Base-by-base conservation (phyloP, 2,797 vertebrate species). In the Pipistrellus pipistrellus region DNA sequence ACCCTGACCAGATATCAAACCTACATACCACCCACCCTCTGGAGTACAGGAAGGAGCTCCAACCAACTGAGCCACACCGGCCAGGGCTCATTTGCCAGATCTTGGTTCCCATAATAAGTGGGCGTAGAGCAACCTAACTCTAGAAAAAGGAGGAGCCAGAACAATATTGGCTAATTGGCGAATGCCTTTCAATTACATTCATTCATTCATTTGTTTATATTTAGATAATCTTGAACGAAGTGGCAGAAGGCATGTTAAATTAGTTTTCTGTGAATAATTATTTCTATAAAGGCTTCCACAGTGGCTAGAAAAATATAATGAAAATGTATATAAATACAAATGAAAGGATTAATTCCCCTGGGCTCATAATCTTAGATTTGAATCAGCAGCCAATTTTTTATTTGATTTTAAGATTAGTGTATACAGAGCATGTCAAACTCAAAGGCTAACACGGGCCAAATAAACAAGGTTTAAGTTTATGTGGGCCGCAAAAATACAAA, bases 211-310 rank as follows among this genome's bases (percentile, higher is more conserved):
- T 75, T 35, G 8, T 77, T 88, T 91, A 44, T 21, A 71, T 76
- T 90, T 95, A 72, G 38, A 62, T 35, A 83, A 51, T 55, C 59
- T 75, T 88, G 71, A 72, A n/a, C 21, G 35, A 62, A 92, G 48
- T 30, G 25, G 48, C 38, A 11, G 41, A 41, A 82, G 8, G 11
- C 59, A 55, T 53, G 41, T 35, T 3, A 41, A 53, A 80, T 30
- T 80, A 35, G 21, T 84, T 94, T 55, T 72, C 20, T n/a, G 7
- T 76, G 38, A 82, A 66, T 78, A 73, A 66, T 18, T 32, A 23
- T 38, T 59, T 82, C 62, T 83, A 11, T 46, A 57, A 86, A 77
- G 53, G 11, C 14, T 89, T 30, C 48, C 66, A 27, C 6, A 30
- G 25, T 69, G 55, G 17, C 41, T 46, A 57, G 66, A n/a, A 81